These are phyloP conservation scores for Clanis bilineata DNA, from an alignment of 2,888 invertebrate species.

Conservation along the genomic window DNA sequence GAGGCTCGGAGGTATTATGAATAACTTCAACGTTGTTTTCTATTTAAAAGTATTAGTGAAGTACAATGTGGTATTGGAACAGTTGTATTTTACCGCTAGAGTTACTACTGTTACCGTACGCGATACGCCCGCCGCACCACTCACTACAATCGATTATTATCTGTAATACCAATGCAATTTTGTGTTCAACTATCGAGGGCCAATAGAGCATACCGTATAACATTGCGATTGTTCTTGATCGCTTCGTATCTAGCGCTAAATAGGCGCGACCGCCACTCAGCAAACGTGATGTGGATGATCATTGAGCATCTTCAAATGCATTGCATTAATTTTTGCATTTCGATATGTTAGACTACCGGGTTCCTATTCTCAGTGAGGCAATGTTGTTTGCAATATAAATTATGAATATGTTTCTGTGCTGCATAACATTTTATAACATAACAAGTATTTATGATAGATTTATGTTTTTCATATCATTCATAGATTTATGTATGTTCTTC, in stretches of 20 bases:
- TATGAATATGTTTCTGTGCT: background rate
- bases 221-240: constrained; percentile 2
- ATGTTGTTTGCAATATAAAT: background rate
- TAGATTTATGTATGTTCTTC: too few species aligned
- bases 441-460: background rate
- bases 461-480: background rate
- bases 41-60: background rate
- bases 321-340: background rate
- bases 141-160: constrained; percentile 52
- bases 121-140: constrained; percentile 49
- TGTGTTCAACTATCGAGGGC: constrained; percentile 41
- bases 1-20: too few species aligned
- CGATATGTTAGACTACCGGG: background rate
- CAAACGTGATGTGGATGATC: too few species aligned
- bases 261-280: too few species aligned
- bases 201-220: constrained; percentile 6
- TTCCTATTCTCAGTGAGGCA: background rate
- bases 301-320: background rate
- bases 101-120: constrained; percentile 65
- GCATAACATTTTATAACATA: background rate
- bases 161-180: constrained; percentile 48
- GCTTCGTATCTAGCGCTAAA: background rate
- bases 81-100: constrained; percentile 65
- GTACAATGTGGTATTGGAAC: constrained; percentile 44
- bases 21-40: too few species aligned